Evolutionary conservation across 2,888 invertebrate genomes (phyloP), one percentile per base, ranked within the genome.

Genomic region (Clostera curtula): DNA sequence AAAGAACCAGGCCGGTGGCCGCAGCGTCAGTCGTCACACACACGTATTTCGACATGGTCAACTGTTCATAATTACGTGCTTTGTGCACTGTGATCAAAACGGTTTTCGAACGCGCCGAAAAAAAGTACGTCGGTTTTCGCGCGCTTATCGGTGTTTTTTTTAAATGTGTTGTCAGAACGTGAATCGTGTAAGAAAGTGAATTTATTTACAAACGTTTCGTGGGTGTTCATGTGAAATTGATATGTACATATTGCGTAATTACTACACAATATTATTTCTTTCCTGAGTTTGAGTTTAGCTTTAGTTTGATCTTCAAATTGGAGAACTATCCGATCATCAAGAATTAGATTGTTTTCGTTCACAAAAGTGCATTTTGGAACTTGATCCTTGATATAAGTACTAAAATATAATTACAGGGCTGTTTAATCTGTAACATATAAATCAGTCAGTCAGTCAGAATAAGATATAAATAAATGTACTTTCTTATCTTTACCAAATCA

Each of bases 41-140:
- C 75, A 76, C 77, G 71, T 70, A 82, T 71, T 79, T 80, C 80
- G 76, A 79, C 60, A 79, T 80, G 79, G 82, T 77, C 82, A 80
- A 71, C 72, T 76, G 68, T 72, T 66, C 65, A 62, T 71, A 71
- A 72, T 73, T 66, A 69, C 57, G 50, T 47, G 55, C 56, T 55
- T 49, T 39, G 49, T 53, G 56, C 38, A 48, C 55, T 57, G 50
- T 55, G 49, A 55, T 53, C 60, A 52, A 50, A 56, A 54, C 49
- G 44, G 45, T 49, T 45, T 53, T 42, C 33, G 49, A 56, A 58
- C 56, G 50, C 38, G 38, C 26, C 44, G 45, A 52, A 57, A 58
- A 60, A 49, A 57, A 51, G 26, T 49, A 58, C 47, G 59, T 62
- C 61, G 58, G 43, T 38, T 49, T 59, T 62, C 56, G 61, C 74